Conservation (phyloP, 2,888 invertebrate genomes). For the Nezara viridula region DNA sequence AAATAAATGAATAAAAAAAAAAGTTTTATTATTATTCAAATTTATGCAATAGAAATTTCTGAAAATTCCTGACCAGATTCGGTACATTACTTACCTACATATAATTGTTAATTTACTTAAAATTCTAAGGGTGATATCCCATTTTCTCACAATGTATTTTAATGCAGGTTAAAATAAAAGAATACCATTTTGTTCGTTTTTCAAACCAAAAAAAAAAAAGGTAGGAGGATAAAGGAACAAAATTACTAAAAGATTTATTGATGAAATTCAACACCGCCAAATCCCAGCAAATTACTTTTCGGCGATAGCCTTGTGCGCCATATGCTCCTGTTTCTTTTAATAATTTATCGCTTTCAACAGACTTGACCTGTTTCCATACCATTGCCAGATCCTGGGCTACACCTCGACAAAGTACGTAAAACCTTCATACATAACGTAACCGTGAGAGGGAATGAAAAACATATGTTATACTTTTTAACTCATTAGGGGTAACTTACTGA, state of each 20-base stretch:
- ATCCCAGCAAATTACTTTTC: not conserved
- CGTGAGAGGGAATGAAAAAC: not conserved
- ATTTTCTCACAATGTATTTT: too few relatives aligned
- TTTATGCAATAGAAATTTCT: too few relatives aligned
- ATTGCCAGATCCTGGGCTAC: too few relatives aligned
- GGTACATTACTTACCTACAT: too few relatives aligned
- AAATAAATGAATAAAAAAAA: too few relatives aligned
- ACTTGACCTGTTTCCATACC: not conserved
- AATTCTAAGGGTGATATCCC: too few relatives aligned
- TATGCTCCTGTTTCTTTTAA: not conserved
- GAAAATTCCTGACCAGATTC: too few relatives aligned
- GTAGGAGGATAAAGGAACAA: not conserved
- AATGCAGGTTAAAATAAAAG: too few relatives aligned
- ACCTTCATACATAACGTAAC: not conserved
- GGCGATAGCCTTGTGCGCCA: not conserved
- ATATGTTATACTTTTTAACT: not conserved
- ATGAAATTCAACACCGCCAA: not conserved
- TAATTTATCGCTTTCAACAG: not conserved
- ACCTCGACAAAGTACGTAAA: not conserved
- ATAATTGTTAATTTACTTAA: too few relatives aligned
- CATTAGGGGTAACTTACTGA: not conserved
- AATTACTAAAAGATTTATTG: slow-evolving; percentile 18
- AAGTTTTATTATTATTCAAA: too few relatives aligned
- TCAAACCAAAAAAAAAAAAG: not conserved
- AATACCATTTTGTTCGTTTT: not conserved